Evolutionary conservation across 2,888 invertebrate genomes (phyloP).

Genomic region (Chalcis sispes): DNA sequence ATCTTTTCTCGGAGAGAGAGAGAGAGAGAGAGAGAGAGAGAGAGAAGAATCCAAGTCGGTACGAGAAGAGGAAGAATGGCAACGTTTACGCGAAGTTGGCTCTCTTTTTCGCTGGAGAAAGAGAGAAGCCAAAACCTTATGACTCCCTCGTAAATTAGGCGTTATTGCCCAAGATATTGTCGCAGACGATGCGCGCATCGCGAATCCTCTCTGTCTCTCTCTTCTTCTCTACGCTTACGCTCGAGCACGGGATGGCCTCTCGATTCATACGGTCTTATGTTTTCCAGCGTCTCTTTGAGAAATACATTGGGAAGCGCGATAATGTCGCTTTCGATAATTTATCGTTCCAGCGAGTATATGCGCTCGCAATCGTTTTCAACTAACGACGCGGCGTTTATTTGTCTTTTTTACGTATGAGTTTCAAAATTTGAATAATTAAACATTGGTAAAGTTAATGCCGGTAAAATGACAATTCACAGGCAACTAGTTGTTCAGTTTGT

Average conservation of each 20-base stretch:
- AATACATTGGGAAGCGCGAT: slow-evolving; percentile 33
- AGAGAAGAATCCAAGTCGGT: neutral
- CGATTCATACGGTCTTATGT: neutral
- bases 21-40: neutral
- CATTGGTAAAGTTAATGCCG: neutral
- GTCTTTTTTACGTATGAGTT: too few species aligned
- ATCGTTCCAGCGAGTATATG: too few species aligned
- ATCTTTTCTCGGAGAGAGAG: slow-evolving; percentile 14
- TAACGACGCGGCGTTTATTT: too few species aligned
- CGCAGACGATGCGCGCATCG: slow-evolving; percentile 11
- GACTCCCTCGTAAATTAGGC: slow-evolving; percentile 66
- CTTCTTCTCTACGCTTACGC: neutral
- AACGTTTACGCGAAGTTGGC: slow-evolving; percentile 60
- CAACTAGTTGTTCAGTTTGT: slow-evolving; percentile 5
- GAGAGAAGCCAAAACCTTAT: slow-evolving; percentile 59
- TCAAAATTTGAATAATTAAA: too few species aligned
- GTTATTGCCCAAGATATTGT: slow-evolving; percentile 63
- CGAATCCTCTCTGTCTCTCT: slow-evolving; percentile 12
- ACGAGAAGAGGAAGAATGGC: slow-evolving; percentile 11
- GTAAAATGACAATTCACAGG: neutral
- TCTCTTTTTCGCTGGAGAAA: slow-evolving; percentile 57
- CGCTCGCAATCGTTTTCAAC: too few species aligned
- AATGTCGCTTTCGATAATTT: neutral
- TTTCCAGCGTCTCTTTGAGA: neutral
- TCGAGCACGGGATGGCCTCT: neutral